A percentile compares a stretch with the other conserved stretches of the same genome.
Conservation (phyloP, 2,888 invertebrate species). For the Allolobophora icterica region DNA sequence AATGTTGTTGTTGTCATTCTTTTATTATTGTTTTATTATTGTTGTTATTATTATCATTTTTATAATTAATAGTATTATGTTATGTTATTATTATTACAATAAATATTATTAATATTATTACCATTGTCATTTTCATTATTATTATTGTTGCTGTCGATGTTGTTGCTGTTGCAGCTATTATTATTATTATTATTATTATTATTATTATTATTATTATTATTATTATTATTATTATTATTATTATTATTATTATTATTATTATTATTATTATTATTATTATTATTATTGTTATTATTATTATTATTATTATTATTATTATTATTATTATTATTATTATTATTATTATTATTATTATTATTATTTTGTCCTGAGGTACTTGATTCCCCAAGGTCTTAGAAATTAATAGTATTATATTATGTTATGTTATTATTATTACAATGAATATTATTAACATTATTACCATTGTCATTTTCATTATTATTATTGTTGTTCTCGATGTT, state of each 20-base stretch:
- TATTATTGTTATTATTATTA: neutral
- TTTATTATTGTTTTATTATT: neutral
- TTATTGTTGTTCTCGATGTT: no score
- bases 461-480: neutral
- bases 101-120: no score
- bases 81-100: no score
- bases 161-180: no score
- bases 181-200: no score
- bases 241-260: neutral
- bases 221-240: neutral
- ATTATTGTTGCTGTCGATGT: no score
- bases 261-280: neutral
- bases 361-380: no score
- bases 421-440: neutral
- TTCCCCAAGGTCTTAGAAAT: no score
- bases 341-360: neutral
- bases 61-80: neutral
- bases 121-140: no score
- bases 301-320: neutral
- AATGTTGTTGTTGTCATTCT: neutral
- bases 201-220: neutral
- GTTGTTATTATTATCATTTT: neutral
- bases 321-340: neutral
- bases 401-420: neutral
- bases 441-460: neutral